Conservation (phyloP, 1,140 invertebrate species). For the Dendrolimus punctatus region DNA sequence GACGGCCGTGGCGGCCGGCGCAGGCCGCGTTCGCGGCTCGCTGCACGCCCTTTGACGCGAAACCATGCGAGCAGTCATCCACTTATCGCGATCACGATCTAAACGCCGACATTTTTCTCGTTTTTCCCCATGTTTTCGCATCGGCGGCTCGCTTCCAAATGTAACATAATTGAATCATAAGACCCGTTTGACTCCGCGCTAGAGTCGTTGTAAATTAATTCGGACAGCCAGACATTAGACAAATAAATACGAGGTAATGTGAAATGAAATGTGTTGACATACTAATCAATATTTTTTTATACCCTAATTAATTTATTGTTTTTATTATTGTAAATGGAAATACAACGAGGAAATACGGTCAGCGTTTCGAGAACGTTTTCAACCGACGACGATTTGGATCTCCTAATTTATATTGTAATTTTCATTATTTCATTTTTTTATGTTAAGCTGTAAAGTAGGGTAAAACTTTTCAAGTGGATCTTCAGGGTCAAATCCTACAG, state of each 20-base stretch:
- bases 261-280: background rate
- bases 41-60: constrained; percentile 56
- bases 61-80: constrained; percentile 67
- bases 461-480: too few relatives aligned
- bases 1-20: background rate
- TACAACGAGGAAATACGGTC: too few relatives aligned
- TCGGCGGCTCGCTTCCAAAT: constrained; percentile 45
- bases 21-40: constrained; percentile 31
- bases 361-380: too few relatives aligned
- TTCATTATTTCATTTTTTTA: too few relatives aligned
- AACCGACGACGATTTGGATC: too few relatives aligned
- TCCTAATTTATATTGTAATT: too few relatives aligned
- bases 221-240: constrained; percentile 32
- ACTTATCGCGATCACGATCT: constrained; percentile 63
- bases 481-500: too few relatives aligned
- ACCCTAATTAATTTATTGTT: too few relatives aligned
- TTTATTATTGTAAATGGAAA: too few relatives aligned
- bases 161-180: constrained; percentile 64
- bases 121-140: constrained; percentile 63
- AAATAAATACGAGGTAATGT: constrained; percentile 10
- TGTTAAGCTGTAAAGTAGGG: too few relatives aligned
- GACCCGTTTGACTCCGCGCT: constrained; percentile 23
- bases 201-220: constrained; percentile 53
- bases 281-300: too few relatives aligned
- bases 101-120: constrained; percentile 58